A percentile compares a stretch with the other conserved stretches of the same genome.
phyloP scores from a whole-genome alignment of 2,113 vertebrate species.

The Stegostoma tigrinum region DNA sequence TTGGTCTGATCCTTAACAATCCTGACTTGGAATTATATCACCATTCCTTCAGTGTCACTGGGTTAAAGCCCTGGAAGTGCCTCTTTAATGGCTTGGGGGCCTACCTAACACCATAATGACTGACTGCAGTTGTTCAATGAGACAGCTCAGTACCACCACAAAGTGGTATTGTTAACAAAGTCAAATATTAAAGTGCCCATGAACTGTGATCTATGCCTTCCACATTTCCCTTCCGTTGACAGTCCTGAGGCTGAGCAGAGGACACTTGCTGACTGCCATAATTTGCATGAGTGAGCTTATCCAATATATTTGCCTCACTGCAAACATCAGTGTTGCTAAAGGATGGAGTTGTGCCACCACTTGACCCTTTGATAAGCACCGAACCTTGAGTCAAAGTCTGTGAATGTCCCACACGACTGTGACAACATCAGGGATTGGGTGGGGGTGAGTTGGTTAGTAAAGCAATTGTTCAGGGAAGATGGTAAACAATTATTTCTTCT shows the following conservation, averaged over 20 bases:
- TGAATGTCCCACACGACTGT: background rate
- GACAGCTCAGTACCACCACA: background rate
- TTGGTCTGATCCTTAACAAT: too few species aligned
- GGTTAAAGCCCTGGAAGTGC: too few species aligned
- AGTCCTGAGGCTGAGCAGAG: background rate
- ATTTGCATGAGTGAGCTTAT: background rate
- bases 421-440: background rate
- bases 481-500: background rate
- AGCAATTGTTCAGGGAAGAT: background rate
- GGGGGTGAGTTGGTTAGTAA: background rate
- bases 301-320: background rate
- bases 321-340: background rate
- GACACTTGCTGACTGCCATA: background rate
- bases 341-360: background rate
- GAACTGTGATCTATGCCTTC: background rate
- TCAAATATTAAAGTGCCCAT: background rate
- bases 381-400: background rate
- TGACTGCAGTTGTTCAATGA: too few species aligned
- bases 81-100: too few species aligned
- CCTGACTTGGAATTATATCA: too few species aligned
- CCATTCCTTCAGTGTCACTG: too few species aligned
- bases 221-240: background rate
- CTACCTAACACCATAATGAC: too few species aligned
- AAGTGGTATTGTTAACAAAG: background rate
- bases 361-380: background rate